A percentile compares a stretch with the other conserved stretches of the same genome.
These are phyloP conservation scores for Parasteatoda lunata DNA, from an alignment of 2,888 invertebrate genomes.

Conservation along the genomic window DNA sequence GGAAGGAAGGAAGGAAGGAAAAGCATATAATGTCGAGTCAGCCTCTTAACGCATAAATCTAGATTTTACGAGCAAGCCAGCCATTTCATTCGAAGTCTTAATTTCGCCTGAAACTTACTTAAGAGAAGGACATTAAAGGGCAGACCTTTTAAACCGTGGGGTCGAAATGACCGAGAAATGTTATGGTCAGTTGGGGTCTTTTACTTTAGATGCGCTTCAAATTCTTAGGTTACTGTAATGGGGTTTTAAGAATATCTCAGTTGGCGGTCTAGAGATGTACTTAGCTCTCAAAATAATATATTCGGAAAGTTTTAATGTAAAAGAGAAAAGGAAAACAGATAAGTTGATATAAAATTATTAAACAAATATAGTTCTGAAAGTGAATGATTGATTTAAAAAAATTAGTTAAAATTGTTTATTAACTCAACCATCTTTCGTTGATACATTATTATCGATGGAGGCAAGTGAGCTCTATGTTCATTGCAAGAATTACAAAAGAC, in stretches of 20 bases:
- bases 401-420: no score
- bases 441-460: no score
- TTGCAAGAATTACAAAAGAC: no score
- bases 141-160: constrained; percentile 41
- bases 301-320: no score
- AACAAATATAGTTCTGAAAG: no score
- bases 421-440: no score
- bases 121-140: constrained; percentile 48
- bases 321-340: no score
- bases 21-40: constrained; percentile 18
- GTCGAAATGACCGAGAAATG: constrained; percentile 18
- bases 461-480: no score
- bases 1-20: no score
- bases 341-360: no score
- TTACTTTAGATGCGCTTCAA: constrained; percentile 1
- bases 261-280: background rate
- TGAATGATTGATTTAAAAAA: no score
- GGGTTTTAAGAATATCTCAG: constrained; percentile 22
- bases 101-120: constrained; percentile 52
- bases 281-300: no score
- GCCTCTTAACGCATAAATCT: constrained; percentile 51
- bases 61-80: constrained; percentile 53
- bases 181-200: constrained; percentile 31
- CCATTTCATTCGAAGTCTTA: constrained; percentile 35
- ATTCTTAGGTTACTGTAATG: constrained; percentile 38